Conservation (phyloP, 2,888 invertebrate genomes). For the Lagria hirta region DNA sequence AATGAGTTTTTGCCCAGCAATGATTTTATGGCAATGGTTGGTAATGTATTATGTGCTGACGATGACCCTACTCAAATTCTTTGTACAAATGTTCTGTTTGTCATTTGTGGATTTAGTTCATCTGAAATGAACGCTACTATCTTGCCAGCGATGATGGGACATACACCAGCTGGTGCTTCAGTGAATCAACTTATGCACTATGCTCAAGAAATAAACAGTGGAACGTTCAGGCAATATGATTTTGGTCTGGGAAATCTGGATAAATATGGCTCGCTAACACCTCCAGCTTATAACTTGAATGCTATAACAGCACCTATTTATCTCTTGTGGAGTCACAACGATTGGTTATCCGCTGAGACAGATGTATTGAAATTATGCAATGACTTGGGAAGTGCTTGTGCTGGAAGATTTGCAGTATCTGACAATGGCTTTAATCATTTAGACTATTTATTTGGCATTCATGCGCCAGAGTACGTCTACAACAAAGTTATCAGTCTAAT, state of each 20-base stretch:
- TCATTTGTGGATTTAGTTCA: constrained; percentile 46
- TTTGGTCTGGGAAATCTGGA: constrained; percentile 49
- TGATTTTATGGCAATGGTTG: constrained; percentile 50
- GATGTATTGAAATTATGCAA: constrained; percentile 54
- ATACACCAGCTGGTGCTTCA: constrained; percentile 53
- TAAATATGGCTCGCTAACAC: constrained; percentile 7
- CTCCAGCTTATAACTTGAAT: constrained; percentile 10
- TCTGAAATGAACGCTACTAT: constrained; percentile 45
- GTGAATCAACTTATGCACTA: constrained; percentile 72
- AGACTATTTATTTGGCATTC: constrained; percentile 61
- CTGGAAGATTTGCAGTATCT: constrained; percentile 57
- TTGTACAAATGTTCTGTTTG: constrained; percentile 47
- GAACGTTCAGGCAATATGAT: constrained; percentile 60
- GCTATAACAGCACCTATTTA: constrained; percentile 49
- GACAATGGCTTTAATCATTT: constrained; percentile 59
- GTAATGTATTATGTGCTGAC: constrained; percentile 33
- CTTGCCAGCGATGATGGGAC: constrained; percentile 35
- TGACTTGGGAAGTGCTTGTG: constrained; percentile 49
- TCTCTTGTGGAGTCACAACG: constrained; percentile 53
- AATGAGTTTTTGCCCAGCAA: constrained; percentile 68
- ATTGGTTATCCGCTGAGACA: constrained; percentile 52
- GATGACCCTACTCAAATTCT: constrained; percentile 29
- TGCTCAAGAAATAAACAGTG: constrained; percentile 63
- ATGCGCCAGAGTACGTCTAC: constrained; percentile 43
- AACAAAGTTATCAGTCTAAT: constrained; percentile 28